Percentiles rank a stretch among this genome's conserved stretches.
phyloP scores from a whole-genome alignment of 2,888 invertebrate species.

The Scaeva pyrastri region DNA sequence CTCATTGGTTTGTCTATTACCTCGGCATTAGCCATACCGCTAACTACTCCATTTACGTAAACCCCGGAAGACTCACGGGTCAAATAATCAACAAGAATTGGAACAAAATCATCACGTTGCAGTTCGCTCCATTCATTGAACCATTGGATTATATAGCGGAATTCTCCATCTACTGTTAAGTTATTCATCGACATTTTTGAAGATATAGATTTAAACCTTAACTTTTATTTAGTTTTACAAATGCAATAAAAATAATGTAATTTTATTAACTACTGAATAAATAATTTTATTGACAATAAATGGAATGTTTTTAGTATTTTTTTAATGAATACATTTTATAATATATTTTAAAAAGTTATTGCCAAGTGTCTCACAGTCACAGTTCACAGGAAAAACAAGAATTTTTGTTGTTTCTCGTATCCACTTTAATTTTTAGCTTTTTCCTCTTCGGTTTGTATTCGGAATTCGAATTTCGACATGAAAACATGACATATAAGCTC shows the following conservation, averaged over 20 bases:
- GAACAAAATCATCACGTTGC: conserved; percentile 93
- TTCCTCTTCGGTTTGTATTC: neutral
- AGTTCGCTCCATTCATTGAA: conserved; percentile 95
- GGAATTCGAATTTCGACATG: neutral
- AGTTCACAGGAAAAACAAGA: conserved; percentile 59
- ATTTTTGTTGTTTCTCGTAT: conserved; percentile 43
- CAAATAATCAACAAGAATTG: conserved; percentile 87
- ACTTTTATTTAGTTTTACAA: neutral
- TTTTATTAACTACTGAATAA: neutral
- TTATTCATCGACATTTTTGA: conserved; percentile 85
- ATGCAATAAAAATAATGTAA: neutral
- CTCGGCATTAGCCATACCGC: conserved; percentile 87
- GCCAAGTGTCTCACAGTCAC: conserved; percentile 40
- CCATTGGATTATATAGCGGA: conserved; percentile 93
- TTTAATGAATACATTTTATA: conserved; percentile 37
- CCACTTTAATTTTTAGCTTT: neutral
- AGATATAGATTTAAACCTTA: neutral
- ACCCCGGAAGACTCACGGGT: conserved; percentile 86
- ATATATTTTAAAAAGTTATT: conserved; percentile 7
- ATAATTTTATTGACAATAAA: neutral
- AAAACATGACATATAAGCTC: conserved; percentile 37
- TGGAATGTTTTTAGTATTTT: neutral
- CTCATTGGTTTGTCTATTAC: conserved; percentile 92
- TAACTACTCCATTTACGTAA: conserved; percentile 90
- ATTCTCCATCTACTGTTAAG: conserved; percentile 89